These are phyloP conservation scores for Spea bombifrons DNA, from an alignment of 2,113 vertebrate genomes.

Conservation along the genomic window DNA sequence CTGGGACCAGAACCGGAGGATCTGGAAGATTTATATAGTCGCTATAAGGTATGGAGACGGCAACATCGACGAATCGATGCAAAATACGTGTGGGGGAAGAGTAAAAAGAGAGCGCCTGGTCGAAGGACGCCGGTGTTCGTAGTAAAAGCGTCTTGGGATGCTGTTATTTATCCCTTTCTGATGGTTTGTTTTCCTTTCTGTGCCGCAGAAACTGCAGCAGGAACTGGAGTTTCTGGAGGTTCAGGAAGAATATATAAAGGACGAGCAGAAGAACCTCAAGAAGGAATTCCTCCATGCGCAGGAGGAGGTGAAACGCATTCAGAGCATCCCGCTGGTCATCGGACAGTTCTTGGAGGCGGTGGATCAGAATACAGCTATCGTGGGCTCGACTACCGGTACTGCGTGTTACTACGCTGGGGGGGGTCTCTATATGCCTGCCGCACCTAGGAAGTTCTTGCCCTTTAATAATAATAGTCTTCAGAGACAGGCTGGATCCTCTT, in stretches of 20 bases:
- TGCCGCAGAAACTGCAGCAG: slow-evolving; percentile 84
- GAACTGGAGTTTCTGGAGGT: slow-evolving; percentile 92
- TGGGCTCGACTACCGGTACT: slow-evolving; percentile 88
- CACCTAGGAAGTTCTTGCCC: background rate
- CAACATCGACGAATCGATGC: background rate
- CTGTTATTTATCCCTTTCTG: too few relatives aligned
- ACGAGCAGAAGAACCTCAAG: slow-evolving; percentile 92
- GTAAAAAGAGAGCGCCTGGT: too few relatives aligned
- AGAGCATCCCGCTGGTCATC: slow-evolving; percentile 91
- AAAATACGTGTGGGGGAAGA: too few relatives aligned
- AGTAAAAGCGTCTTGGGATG: too few relatives aligned
- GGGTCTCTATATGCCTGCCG: background rate
- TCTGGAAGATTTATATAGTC: slow-evolving; percentile 84
- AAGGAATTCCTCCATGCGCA: slow-evolving; percentile 94
- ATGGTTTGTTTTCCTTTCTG: background rate
- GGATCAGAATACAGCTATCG: slow-evolving; percentile 92
- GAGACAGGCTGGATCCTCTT: too few relatives aligned
- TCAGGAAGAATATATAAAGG: slow-evolving; percentile 94
- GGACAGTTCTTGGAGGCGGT: slow-evolving; percentile 93
- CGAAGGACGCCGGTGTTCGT: background rate
- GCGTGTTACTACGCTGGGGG: background rate
- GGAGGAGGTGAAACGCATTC: slow-evolving; percentile 93
- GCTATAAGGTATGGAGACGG: slow-evolving; percentile 76
- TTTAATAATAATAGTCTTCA: background rate
- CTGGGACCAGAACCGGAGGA: slow-evolving; percentile 87